Base-by-base conservation (phyloP, 1,140 invertebrate genomes). In the Drosophila bifasciata region DNA sequence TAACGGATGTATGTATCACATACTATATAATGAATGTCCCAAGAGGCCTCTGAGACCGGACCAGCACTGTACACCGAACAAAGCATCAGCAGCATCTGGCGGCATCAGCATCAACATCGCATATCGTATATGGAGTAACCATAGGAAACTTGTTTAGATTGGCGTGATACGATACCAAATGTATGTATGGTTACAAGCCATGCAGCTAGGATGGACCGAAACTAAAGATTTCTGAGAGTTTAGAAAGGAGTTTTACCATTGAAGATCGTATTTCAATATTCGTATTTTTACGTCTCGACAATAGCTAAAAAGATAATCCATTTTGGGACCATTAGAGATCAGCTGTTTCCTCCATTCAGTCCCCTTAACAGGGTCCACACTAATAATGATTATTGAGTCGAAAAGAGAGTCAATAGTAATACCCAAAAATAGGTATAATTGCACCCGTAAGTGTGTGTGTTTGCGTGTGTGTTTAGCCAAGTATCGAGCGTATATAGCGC, bases 101-200 rank as follows among this genome's bases (percentile, higher is more conserved):
- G 6, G 23, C 46, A 25, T 49, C 23, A 25, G 23, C 40, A 61
- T 61, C 58, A 61, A 25, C 64, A 56, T 21, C 46, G 49, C 46
- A 16, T 43, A 66, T 49, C 53, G 57, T 56, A 64, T 68, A 68
- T 63, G 74, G 56, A 66, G 60, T 66, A 77, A 39, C 58, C 51
- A 62, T 66, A 59, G 32, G 53, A 85, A 85, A 84, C 80, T 79
- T 71, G 80, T 85, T 84, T 83, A 48, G 80, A 62, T 74, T 79
- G 71, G 56, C 43, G 19, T 57, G 49, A 78, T 78, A 66, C 53
- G 71, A 53, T 55, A 69, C n/a, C 77, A 40, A 64, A 74, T 40
- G 17, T 36, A 40, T 36, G 43, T 46, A 49, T 58, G 48, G 61
- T 50, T 79, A 74, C 60, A 75, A 32, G 13, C 39, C 19, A 13